Evolutionary conservation across 2,888 invertebrate species (phyloP).

Genomic region (Macrosoma leucophasiata): DNA sequence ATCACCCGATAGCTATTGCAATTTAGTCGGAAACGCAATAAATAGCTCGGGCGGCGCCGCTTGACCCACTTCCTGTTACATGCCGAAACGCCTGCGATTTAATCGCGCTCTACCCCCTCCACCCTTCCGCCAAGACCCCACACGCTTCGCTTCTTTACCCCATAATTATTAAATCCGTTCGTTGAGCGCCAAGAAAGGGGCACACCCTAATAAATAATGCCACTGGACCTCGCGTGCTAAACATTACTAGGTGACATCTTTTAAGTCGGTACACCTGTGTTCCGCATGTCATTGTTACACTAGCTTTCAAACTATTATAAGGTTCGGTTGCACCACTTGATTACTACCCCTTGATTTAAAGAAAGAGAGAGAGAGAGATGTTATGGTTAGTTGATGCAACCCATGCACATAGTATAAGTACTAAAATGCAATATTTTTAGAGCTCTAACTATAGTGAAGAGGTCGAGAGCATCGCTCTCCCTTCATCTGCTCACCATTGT

Average conservation of each 20-base stretch:
- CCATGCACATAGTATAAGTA: too few species aligned
- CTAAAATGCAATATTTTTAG: too few species aligned
- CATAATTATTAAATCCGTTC: slow-evolving; percentile 70
- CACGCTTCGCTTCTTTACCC: slow-evolving; percentile 62
- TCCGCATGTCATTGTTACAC: too few species aligned
- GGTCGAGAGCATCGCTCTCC: too few species aligned
- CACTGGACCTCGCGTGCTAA: slow-evolving; percentile 22
- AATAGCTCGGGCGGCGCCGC: slow-evolving; percentile 66
- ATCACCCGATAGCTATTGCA: slow-evolving; percentile 58
- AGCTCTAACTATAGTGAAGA: too few species aligned
- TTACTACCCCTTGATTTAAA: too few species aligned
- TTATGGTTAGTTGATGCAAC: too few species aligned
- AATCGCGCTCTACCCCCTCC: slow-evolving; percentile 65
- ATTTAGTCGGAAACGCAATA: slow-evolving; percentile 68
- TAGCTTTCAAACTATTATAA: too few species aligned
- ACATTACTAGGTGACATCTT: slow-evolving; percentile 21
- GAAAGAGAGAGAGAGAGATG: too few species aligned
- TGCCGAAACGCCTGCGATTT: slow-evolving; percentile 72
- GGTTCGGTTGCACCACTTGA: too few species aligned
- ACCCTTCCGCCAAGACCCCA: slow-evolving; percentile 61
- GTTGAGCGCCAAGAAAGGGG: slow-evolving; percentile 50
- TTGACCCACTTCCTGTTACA: slow-evolving; percentile 73
- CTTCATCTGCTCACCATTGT: too few species aligned
- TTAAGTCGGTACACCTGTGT: too few species aligned
- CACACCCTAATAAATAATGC: slow-evolving; percentile 40